A percentile compares a stretch with the other conserved stretches of the same genome.
phyloP scores from a whole-genome alignment of 1,140 invertebrate genomes.

The Aphelinus certus region DNA sequence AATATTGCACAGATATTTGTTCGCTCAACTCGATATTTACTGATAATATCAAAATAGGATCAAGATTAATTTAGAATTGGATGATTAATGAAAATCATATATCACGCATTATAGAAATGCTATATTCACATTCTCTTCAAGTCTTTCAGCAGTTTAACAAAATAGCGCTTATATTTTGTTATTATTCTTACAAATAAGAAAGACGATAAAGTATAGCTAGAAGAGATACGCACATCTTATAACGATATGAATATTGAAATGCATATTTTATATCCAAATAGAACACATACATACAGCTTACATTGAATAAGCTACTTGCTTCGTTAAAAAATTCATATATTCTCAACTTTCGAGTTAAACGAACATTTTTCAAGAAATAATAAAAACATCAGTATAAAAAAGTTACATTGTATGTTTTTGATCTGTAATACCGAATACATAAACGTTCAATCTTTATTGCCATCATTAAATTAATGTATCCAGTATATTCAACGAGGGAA shows the following conservation, averaged over 20 bases:
- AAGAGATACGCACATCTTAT: conserved; percentile 18
- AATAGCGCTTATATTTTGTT: conserved; percentile 12
- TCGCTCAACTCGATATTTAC: conserved; percentile 27
- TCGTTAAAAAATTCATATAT: background rate
- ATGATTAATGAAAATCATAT: background rate
- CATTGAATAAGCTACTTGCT: background rate
- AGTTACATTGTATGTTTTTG: background rate
- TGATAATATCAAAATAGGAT: conserved; percentile 18
- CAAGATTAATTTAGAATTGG: background rate
- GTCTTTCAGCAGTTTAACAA: background rate
- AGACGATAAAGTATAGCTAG: conserved; percentile 8
- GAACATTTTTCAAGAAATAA: conserved; percentile 18
- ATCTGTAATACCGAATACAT: background rate
- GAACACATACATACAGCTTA: conserved; percentile 19
- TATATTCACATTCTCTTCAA: background rate
- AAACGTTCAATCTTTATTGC: conserved; percentile 30
- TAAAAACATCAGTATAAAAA: conserved; percentile 3
- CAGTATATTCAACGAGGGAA: too few relatives aligned
- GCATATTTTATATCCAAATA: conserved; percentile 22
- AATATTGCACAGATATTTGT: conserved; percentile 35
- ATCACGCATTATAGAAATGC: background rate
- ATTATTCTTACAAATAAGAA: conserved; percentile 1
- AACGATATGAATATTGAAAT: conserved; percentile 13
- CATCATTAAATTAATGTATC: background rate
- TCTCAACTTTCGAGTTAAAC: conserved; percentile 27